Evolutionary conservation across 2,797 vertebrate species (phyloP), one percentile per base, ranked within the genome.

Genomic region (Hypotaenidia philippensis): DNA sequence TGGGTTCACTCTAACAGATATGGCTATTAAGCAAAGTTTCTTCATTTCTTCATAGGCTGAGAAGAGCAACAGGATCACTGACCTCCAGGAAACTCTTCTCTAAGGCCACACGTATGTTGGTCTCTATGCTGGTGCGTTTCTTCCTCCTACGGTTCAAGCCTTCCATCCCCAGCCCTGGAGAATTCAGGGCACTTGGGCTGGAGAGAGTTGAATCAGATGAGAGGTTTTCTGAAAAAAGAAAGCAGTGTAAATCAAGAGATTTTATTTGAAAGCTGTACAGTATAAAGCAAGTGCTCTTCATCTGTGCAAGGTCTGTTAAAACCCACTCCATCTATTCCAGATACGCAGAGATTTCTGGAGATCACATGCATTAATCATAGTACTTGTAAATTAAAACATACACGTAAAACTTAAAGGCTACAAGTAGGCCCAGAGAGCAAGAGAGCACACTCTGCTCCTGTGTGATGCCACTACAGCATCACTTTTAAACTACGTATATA

Each of bases 71-170:
- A 71, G 72, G n/a, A 65, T 18, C 91, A 97, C 99, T 97, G 88
- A 99, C 99, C 99, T 99, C 99, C 98, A 99, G 98, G 98, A 99
- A 99, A 99, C 99, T 99, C 98, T 99, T 99, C 99, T 99, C 99
- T 99, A 99, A 99, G 99, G 99, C 99, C 99, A 99, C 99, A 98
- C 99, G 99, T 97, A 99, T 99, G 99, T 99, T 99, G 98, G 99
- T 99, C 99, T 99, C 99, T 96, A 99, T 99, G 98, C 99, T 99
- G 98, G 99, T 99, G 99, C 99, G 99, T 98, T 99, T 99, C 98
- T 99, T 99, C 94, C 99, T 99, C 98, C 99, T 98, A 89, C 99
- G 99, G 98, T 99, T 99, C 97, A 99, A 98, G 94, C 99, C 99
- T 98, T 99, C 99, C 14, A 99, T 98, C 94, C 99, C 99, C 97